phyloP scores from a whole-genome alignment of 2,888 invertebrate species.

The Phytoseiulus persimilis region DNA sequence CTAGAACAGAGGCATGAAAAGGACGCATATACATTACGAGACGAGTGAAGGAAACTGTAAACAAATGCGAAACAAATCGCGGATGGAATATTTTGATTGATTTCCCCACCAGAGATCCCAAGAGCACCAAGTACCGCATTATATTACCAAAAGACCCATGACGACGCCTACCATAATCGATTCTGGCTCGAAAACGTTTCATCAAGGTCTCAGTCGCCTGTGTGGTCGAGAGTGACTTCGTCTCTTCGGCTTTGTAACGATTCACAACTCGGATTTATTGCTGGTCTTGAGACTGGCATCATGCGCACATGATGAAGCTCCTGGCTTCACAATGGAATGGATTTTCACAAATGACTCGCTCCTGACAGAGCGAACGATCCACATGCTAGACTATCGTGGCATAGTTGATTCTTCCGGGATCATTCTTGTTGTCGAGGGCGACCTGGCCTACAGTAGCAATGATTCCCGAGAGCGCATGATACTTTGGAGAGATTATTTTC shows the following conservation, averaged over 20 bases:
- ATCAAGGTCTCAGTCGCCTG: neutral
- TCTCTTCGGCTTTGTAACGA: neutral
- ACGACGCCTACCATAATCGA: neutral
- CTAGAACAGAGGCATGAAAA: no score
- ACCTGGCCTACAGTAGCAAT: slow-evolving; percentile 23
- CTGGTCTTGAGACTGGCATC: neutral
- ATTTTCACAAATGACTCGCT: neutral
- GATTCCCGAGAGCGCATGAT: slow-evolving; percentile 1
- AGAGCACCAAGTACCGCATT: no score
- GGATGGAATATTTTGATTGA: no score
- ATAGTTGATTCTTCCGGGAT: neutral
- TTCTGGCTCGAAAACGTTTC: neutral
- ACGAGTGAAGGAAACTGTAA: no score
- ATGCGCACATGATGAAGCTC: neutral
- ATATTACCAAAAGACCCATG: neutral
- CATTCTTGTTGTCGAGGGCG: slow-evolving; percentile 6
- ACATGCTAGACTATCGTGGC: neutral
- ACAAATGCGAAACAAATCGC: no score
- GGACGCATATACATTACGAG: no score
- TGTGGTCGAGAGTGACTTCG: neutral
- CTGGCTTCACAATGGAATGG: neutral
- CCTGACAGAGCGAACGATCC: neutral
- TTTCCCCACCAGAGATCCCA: no score
- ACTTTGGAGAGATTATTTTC: slow-evolving; percentile 9
- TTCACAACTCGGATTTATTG: neutral